Evolutionary conservation across 2,113 vertebrate genomes (phyloP).

Genomic region (Rhinoderma darwinii): DNA sequence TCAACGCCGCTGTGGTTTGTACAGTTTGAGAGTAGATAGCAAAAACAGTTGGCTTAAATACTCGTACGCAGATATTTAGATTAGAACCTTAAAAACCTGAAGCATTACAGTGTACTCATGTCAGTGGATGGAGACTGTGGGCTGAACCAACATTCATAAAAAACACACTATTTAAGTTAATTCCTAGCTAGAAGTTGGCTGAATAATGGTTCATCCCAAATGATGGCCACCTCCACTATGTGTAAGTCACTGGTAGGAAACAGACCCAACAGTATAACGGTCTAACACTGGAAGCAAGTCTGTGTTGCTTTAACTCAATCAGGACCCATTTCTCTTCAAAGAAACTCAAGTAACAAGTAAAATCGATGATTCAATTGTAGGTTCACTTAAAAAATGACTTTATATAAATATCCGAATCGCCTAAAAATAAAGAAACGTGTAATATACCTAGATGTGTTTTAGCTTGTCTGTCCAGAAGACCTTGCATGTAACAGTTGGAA

Average conservation of each 20-base stretch:
- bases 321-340: background rate
- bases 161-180: background rate
- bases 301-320: background rate
- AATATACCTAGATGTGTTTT: background rate
- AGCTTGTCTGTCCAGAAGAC: background rate
- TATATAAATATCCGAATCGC: background rate
- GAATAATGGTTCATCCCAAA: slow-evolving; percentile 1
- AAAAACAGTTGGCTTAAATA: background rate
- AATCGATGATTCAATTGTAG: background rate
- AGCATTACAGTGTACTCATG: background rate
- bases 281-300: slow-evolving; percentile 38
- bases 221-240: too few species aligned
- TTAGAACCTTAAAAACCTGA: slow-evolving; percentile 6
- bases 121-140: background rate
- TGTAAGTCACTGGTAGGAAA: background rate
- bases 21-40: too few species aligned
- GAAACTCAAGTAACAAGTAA: slow-evolving; percentile 8
- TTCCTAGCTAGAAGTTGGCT: background rate
- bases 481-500: too few species aligned
- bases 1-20: background rate
- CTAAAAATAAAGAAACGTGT: background rate
- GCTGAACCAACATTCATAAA: background rate
- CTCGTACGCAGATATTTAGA: slow-evolving; percentile 19
- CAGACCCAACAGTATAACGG: slow-evolving; percentile 21
- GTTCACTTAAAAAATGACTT: background rate